These are phyloP conservation scores for Jaculus jaculus DNA, from an alignment of 2,113 vertebrate species.

Conservation along the genomic window DNA sequence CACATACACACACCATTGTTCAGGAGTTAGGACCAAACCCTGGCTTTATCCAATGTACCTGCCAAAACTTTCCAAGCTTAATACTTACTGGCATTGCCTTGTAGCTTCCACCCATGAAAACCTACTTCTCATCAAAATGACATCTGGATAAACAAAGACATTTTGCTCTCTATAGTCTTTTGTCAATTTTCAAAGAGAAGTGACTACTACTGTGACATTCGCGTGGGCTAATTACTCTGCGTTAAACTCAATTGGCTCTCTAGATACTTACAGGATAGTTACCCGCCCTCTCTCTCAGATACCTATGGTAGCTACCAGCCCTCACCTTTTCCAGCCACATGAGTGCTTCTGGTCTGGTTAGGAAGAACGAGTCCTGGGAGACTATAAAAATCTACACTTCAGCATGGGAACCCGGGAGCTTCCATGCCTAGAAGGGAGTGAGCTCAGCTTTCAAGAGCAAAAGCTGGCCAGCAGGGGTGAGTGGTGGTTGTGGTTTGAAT, in stretches of 20 bases:
- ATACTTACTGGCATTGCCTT: neutral
- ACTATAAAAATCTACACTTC: neutral
- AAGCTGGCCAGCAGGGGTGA: neutral
- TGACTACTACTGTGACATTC: slow-evolving; percentile 68
- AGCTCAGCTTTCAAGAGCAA: neutral
- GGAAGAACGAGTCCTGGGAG: neutral
- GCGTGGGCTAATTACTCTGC: slow-evolving; percentile 73
- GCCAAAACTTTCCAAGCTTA: neutral
- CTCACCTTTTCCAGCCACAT: neutral
- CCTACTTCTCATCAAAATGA: neutral
- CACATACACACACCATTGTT: neutral
- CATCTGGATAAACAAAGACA: neutral
- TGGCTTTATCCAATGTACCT: neutral
- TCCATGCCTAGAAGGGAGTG: neutral
- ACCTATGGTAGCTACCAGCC: neutral
- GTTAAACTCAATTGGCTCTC: neutral
- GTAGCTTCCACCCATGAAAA: neutral
- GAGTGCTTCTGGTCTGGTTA: neutral
- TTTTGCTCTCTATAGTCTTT: neutral
- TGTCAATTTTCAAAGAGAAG: neutral
- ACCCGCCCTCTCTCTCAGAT: neutral
- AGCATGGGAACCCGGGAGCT: neutral
- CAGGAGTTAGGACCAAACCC: neutral
- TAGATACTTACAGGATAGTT: neutral
- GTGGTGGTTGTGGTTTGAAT: neutral